Percentiles rank a stretch among this genome's conserved stretches.
phyloP scores from a whole-genome alignment of 2,888 invertebrate genomes.

The Crepidodera aurea region DNA sequence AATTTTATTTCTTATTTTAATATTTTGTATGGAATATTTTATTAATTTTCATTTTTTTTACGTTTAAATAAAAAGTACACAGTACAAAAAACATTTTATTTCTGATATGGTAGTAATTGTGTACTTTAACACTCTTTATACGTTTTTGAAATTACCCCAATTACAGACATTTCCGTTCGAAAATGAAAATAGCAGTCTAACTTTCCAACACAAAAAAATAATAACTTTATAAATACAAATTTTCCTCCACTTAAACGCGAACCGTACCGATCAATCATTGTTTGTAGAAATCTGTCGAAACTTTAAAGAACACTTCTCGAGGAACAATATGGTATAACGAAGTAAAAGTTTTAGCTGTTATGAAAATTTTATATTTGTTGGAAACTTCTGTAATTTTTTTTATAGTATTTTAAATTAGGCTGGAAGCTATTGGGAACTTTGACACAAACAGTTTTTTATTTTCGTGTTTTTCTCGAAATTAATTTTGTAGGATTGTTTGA shows the following conservation, averaged over 20 bases:
- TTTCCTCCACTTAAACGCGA: slow-evolving; percentile 13
- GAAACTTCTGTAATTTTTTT: slow-evolving; percentile 10
- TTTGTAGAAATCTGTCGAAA: slow-evolving; percentile 21
- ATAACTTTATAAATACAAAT: slow-evolving; percentile 27
- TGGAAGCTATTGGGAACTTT: not conserved
- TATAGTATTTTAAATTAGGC: slow-evolving; percentile 1
- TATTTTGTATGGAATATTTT: too few species aligned
- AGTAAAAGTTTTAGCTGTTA: slow-evolving; percentile 18
- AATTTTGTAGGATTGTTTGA: too few species aligned
- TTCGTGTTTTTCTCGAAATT: too few species aligned
- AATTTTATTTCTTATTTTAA: too few species aligned
- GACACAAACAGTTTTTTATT: slow-evolving; percentile 1
- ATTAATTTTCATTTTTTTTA: too few species aligned
- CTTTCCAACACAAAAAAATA: not conserved
- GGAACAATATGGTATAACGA: slow-evolving; percentile 19
- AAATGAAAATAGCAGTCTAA: not conserved
- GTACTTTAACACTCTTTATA: too few species aligned
- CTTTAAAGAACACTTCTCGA: slow-evolving; percentile 18
- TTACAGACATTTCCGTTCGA: not conserved
- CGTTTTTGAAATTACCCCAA: too few species aligned
- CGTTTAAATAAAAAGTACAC: too few species aligned
- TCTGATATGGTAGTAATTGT: too few species aligned
- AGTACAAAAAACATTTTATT: too few species aligned
- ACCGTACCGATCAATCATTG: slow-evolving; percentile 27
- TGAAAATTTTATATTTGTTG: slow-evolving; percentile 20